phyloP scores from a whole-genome alignment of 2,797 vertebrate genomes.

The Artibeus lituratus region DNA sequence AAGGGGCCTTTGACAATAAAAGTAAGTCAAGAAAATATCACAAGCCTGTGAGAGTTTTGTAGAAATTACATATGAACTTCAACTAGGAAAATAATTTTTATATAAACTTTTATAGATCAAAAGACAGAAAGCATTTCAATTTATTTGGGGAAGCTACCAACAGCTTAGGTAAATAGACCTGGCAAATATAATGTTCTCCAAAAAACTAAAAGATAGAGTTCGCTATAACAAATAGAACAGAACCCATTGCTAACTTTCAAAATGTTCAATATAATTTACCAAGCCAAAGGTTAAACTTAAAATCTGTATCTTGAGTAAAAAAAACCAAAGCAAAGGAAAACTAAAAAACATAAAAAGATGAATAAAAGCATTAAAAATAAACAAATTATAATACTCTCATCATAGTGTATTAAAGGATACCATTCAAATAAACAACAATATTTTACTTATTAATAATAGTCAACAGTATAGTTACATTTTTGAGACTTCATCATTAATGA shows the following conservation, averaged over 20 bases:
- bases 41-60: background rate
- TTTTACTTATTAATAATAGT: background rate
- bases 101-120: background rate
- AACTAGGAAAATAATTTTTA: background rate
- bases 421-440: background rate
- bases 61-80: background rate
- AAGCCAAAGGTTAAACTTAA: background rate
- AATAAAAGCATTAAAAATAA: background rate
- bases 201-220: background rate
- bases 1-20: background rate
- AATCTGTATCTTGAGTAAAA: background rate
- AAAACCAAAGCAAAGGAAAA: background rate
- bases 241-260: background rate
- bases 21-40: background rate
- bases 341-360: background rate
- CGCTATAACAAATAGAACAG: background rate
- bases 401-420: background rate
- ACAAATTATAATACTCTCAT: background rate
- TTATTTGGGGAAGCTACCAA: background rate
- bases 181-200: background rate
- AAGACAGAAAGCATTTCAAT: background rate
- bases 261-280: background rate
- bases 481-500: background rate
- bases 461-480: background rate
- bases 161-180: background rate